Conservation (phyloP, 2,797 vertebrate genomes). For the Champsocephalus gunnari region DNA sequence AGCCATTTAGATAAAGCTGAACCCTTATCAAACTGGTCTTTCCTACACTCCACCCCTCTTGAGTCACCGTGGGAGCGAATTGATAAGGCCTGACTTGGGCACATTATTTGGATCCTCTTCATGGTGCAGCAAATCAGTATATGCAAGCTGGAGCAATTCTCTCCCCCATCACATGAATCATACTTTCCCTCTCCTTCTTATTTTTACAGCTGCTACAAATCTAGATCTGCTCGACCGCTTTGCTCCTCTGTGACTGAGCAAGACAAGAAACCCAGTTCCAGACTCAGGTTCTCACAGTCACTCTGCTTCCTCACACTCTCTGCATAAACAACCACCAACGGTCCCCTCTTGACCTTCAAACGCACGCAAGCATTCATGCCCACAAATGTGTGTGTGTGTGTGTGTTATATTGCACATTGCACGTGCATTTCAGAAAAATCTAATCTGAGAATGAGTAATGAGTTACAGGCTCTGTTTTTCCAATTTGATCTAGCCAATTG, state of each 20-base stretch:
- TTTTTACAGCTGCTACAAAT: slow-evolving; percentile 89
- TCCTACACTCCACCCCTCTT: slow-evolving; percentile 1
- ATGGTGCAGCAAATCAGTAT: slow-evolving; percentile 55
- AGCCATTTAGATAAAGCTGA: not conserved
- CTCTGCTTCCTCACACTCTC: slow-evolving; percentile 56
- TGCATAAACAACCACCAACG: slow-evolving; percentile 64
- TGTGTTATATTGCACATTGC: slow-evolving; percentile 15
- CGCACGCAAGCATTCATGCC: slow-evolving; percentile 33
- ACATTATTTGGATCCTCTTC: slow-evolving; percentile 56
- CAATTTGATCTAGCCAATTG: slow-evolving; percentile 40
- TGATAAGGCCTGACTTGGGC: slow-evolving; percentile 54
- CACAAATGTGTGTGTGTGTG: slow-evolving; percentile 9
- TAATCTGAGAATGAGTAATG: slow-evolving; percentile 51
- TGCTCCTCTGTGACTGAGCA: slow-evolving; percentile 65
- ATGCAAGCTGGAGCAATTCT: slow-evolving; percentile 63
- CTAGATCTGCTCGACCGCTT: slow-evolving; percentile 77
- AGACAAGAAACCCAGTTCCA: slow-evolving; percentile 63
- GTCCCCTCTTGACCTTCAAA: slow-evolving; percentile 65
- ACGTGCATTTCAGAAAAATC: slow-evolving; percentile 34
- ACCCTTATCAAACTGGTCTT: slow-evolving; percentile 20
- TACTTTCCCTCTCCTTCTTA: slow-evolving; percentile 82
- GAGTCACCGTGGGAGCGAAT: slow-evolving; percentile 23
- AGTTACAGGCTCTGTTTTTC: slow-evolving; percentile 36
- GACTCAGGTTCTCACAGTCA: slow-evolving; percentile 72
- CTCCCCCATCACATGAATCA: slow-evolving; percentile 81